phyloP scores from a whole-genome alignment of 2,797 vertebrate genomes.

The Monodelphis domestica region DNA sequence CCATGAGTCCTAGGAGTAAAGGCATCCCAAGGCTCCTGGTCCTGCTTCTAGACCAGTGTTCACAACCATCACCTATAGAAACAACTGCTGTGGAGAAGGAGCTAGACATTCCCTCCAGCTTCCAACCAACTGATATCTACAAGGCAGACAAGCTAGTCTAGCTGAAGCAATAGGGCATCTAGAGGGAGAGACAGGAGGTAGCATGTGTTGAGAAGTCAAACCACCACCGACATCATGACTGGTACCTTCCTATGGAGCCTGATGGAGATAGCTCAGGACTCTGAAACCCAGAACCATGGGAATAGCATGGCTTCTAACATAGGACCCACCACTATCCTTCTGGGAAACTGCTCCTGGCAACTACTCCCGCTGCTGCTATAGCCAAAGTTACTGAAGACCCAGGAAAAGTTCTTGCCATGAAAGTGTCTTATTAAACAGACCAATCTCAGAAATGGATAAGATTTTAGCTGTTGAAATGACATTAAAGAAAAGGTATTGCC shows the following conservation, averaged over 20 bases:
- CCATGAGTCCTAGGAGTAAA: neutral
- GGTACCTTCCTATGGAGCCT: neutral
- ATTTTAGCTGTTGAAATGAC: neutral
- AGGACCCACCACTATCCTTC: neutral
- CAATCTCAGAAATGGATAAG: neutral
- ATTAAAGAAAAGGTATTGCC: neutral
- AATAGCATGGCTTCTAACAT: neutral
- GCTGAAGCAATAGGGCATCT: neutral
- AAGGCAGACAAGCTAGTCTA: neutral
- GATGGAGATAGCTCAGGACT: neutral
- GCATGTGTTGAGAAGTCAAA: neutral
- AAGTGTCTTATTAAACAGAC: neutral
- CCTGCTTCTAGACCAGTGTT: neutral
- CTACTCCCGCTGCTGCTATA: neutral
- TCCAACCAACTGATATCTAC: neutral
- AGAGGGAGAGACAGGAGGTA: neutral
- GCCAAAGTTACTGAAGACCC: too few species aligned
- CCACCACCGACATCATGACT: neutral
- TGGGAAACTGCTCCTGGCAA: neutral
- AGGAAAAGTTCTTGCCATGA: neutral
- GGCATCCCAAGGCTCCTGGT: neutral
- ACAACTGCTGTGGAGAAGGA: neutral
- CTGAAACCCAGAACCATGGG: neutral
- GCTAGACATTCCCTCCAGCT: neutral
- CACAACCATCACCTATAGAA: neutral